Conservation (phyloP, 2,797 vertebrate genomes). For the Cynopterus sphinx region DNA sequence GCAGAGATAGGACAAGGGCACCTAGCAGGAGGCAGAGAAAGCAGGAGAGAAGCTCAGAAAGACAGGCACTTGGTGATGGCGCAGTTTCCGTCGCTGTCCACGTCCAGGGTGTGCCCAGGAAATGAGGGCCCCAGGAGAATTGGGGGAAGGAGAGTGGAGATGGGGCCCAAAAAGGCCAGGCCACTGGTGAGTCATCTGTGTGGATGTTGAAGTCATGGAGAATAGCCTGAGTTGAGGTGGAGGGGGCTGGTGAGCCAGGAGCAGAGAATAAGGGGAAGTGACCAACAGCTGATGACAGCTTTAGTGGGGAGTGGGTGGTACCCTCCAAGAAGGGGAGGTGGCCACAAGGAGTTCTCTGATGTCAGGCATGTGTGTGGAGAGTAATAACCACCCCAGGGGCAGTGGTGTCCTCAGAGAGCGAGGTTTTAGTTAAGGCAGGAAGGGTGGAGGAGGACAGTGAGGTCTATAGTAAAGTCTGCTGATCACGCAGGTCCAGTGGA, state of each 20-base stretch:
- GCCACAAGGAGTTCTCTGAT: neutral
- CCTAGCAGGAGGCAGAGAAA: neutral
- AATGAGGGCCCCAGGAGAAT: neutral
- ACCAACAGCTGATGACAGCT: slow-evolving; percentile 50
- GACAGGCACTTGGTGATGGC: neutral
- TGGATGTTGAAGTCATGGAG: slow-evolving; percentile 47
- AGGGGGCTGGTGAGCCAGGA: neutral
- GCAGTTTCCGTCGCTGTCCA: neutral
- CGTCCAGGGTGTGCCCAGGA: neutral
- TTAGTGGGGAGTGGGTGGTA: slow-evolving; percentile 21
- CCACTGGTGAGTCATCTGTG: neutral
- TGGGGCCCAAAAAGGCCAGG: neutral
- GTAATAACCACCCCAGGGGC: neutral
- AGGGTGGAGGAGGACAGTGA: neutral
- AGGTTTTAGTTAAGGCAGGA: neutral
- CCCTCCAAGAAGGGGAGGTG: neutral
- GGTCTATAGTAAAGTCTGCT: neutral
- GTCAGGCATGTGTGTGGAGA: neutral
- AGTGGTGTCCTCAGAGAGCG: neutral
- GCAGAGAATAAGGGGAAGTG: slow-evolving; percentile 63
- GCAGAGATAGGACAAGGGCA: neutral
- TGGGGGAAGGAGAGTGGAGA: neutral
- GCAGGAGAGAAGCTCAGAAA: neutral
- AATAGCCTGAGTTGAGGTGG: neutral
- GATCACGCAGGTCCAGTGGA: neutral